Evolutionary conservation across 2,888 invertebrate genomes (phyloP), one percentile per base, ranked within the genome.

Genomic region (Netelia fuscicornis): DNA sequence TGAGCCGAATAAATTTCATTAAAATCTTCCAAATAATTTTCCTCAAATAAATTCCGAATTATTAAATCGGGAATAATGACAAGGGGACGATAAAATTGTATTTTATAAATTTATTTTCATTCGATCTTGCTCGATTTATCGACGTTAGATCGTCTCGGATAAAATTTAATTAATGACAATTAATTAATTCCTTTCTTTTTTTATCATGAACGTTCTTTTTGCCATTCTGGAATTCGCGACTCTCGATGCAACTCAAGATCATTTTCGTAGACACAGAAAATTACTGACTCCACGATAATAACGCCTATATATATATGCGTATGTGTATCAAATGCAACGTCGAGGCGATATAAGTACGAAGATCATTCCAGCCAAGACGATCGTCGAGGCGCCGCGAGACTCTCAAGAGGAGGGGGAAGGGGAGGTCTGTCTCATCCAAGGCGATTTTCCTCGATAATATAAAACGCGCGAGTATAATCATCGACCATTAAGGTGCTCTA

Each of bases 391-490:
- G 70, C 67, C 75, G 56, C 70, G 74, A 76, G 37, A 65, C n/a
- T n/a, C 44, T 30, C 52, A 44, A 20, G 58, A 17, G 17, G 17
- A 17, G 17, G 52, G 44, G 52, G 56, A 5, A 2, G 6, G 30
- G 5, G 68, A 58, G 60, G 71, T 52, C 62, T 62, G 37, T 48
- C 52, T 9, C 25, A 37, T 11, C 60, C 25, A n/a, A 54, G 64
- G 56, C 79, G 70, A 76, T 84, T 80, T 30, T 76, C 84, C 80
- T 71, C 80, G 71, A 76, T 76, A 84, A 65, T 71, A 72, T 80
- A 58, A 80, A 84, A 84, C 67, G 54, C 56, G 6, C 65, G 56
- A 76, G 54, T 67, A 76, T 84, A 84, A 84, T 84, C 84, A 84
- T 84, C 80, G 71, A 56, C 80, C 76, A 80, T 80, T 76, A 80